Evolutionary conservation across 2,888 invertebrate species (phyloP), one percentile per base, ranked within the genome.

Genomic region (Ceratothoa steindachneri): DNA sequence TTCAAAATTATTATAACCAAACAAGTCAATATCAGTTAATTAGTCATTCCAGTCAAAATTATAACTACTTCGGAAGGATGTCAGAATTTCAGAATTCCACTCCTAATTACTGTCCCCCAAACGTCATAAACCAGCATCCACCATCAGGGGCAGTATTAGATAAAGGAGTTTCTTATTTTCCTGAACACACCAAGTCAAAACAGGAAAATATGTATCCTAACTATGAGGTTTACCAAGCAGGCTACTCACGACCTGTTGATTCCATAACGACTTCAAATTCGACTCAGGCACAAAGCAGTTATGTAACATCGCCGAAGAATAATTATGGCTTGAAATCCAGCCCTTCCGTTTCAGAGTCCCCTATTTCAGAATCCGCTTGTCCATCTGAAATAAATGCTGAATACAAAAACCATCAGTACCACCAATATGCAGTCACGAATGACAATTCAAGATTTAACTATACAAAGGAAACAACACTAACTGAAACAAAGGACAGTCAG

Each of bases 1-100:
- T 60, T 2, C 60, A 60, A 24, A 60, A 60, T n/a, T 60, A 60
- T 24, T 60, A 24, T 24, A 60, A 60, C 27, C 60, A 60, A 60
- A n/a, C 19, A 1, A 22, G 19, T 60, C 22, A 60, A 2, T 60
- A 60, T 24, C 60, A 60, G 24, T 15, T 15, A 41, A 24, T 2
- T 60, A 60, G 27, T 7, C 60, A 60, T 12, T 2, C 60, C 24
- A 24, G 27, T 60, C 60, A 60, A 60, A 60, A 24, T 60, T 60
- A 60, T 24, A 60, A 7, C 60, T 60, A 15, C 41, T 41, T 41
- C 15, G 15, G 41, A 5, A 41, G 41, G 15, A 41, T 41, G 41
- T 15, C 60, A 12, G 19, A 60, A 22, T 60, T 4, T 24, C 60
- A 60, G 27, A n/a, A 60, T 24, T 24, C 60, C 9, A n/a, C 19